phyloP scores from a whole-genome alignment of 2,888 invertebrate species.

The Drosophila paramelanica region DNA sequence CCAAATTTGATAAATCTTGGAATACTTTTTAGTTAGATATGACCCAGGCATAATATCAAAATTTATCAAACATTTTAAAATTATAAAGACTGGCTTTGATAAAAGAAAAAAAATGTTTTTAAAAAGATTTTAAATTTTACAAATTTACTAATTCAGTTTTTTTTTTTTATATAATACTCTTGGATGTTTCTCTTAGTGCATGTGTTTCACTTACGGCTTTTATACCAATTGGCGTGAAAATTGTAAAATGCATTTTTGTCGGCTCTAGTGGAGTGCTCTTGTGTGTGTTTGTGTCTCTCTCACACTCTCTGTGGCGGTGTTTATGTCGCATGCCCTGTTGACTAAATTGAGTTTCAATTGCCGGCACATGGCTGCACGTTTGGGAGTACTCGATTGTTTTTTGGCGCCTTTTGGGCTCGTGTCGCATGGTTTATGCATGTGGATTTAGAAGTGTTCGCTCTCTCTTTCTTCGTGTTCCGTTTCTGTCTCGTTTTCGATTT shows the following conservation, averaged over 20 bases:
- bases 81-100: no score
- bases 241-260: conserved; percentile 72
- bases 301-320: neutral
- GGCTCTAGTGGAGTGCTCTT: conserved; percentile 20
- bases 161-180: neutral
- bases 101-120: no score
- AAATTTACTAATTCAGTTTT: no score
- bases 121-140: no score
- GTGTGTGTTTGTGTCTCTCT: conserved; percentile 4
- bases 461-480: no score
- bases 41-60: no score
- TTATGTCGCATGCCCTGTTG: conserved; percentile 52
- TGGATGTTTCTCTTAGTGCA: neutral
- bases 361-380: conserved; percentile 71
- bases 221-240: conserved; percentile 77
- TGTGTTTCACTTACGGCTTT: conserved; percentile 75
- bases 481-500: neutral
- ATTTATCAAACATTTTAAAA: no score
- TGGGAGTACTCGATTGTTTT: conserved; percentile 71
- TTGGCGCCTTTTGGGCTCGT: conserved; percentile 39
- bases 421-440: conserved; percentile 66
- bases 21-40: no score
- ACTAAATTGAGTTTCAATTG: conserved; percentile 78
- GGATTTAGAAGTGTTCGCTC: conserved; percentile 17
- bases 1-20: no score